A percentile compares a stretch with the other conserved stretches of the same genome.
These are phyloP conservation scores for Lasioglossum albipes DNA, from an alignment of 1,140 invertebrate species.

Conservation along the genomic window DNA sequence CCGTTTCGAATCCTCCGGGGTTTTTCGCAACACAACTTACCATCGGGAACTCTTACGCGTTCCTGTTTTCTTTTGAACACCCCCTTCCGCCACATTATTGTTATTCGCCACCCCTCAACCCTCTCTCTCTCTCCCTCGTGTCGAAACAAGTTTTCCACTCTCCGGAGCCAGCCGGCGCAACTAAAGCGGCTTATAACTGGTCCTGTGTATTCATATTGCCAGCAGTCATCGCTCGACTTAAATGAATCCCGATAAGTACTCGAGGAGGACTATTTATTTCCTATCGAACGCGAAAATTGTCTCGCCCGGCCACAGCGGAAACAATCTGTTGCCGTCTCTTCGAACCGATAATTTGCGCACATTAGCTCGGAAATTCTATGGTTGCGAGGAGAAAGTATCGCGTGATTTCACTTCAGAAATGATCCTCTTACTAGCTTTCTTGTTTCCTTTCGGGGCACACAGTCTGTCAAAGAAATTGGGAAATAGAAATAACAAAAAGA, in stretches of 20 bases:
- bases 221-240: conserved; percentile 39
- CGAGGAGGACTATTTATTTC: conserved; percentile 40
- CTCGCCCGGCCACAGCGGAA: neutral
- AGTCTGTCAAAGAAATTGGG: no score
- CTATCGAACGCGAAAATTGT: conserved; percentile 29
- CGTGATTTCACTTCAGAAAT: no score
- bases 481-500: no score
- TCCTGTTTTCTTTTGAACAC: conserved; percentile 47
- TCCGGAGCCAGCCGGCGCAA: neutral
- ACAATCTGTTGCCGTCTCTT: neutral
- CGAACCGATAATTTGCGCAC: neutral
- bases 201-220: conserved; percentile 32
- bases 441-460: no score
- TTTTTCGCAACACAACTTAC: conserved; percentile 52
- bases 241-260: conserved; percentile 51
- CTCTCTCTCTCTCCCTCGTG: neutral
- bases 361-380: neutral
- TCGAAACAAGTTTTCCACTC: conserved; percentile 16
- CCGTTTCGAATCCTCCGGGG: conserved; percentile 38
- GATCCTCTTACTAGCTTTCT: no score
- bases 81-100: conserved; percentile 43
- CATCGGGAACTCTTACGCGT: conserved; percentile 46
- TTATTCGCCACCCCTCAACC: conserved; percentile 18
- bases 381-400: neutral
- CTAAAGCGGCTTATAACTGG: conserved; percentile 44